Conservation (phyloP, 1,140 invertebrate species). For the Lethrus apterus region DNA sequence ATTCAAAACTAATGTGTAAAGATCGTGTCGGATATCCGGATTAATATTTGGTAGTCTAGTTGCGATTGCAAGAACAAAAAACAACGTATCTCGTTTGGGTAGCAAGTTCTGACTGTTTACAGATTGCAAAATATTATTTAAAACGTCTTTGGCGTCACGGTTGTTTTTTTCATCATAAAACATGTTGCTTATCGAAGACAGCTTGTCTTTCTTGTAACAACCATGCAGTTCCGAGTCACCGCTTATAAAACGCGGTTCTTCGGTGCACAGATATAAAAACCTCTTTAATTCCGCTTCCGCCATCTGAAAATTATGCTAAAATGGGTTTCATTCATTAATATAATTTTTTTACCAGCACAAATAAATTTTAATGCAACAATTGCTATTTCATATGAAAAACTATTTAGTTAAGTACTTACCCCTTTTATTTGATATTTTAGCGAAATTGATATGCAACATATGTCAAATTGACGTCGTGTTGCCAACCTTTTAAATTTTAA, state of each 20-base stretch:
- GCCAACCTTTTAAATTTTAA: no score
- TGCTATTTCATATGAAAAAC: no score
- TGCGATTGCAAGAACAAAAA: constrained; percentile 48
- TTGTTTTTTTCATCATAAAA: background rate
- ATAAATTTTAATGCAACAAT: no score
- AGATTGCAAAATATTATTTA: constrained; percentile 13
- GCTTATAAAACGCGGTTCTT: constrained; percentile 15
- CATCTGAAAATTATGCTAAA: no score
- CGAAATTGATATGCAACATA: no score
- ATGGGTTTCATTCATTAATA: no score
- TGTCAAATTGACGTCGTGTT: no score
- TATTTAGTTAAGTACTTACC: no score
- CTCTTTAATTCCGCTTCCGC: constrained; percentile 18
- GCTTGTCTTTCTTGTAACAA: constrained; percentile 4
- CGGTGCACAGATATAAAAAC: constrained; percentile 18
- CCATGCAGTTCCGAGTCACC: constrained; percentile 17
- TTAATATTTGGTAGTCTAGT: constrained; percentile 36
- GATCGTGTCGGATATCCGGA: constrained; percentile 31
- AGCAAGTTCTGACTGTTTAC: constrained; percentile 30
- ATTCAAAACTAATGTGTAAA: constrained; percentile 42
- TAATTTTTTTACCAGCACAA: no score
- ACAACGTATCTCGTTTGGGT: constrained; percentile 40
- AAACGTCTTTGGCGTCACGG: constrained; percentile 1
- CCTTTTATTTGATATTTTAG: no score
- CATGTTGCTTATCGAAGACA: no score